Evolutionary conservation across 2,797 vertebrate species (phyloP), one percentile per base, ranked within the genome.

Genomic region (Bradypodion pumilum): DNA sequence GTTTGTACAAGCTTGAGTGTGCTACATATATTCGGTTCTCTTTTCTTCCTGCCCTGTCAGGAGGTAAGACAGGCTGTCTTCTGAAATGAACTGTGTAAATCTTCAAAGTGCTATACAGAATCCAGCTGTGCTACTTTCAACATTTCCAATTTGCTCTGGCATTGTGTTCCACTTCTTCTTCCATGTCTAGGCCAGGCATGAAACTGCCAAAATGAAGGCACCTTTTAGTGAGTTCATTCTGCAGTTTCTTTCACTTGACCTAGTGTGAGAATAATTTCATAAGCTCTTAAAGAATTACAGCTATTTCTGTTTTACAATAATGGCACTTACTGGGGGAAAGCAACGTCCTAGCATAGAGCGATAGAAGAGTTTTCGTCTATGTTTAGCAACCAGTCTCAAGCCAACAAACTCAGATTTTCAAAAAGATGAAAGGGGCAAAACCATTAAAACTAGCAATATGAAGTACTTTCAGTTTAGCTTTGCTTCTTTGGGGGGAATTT

Each of bases 261-360:
- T n/a, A n/a, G n/a, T n/a, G n/a, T n/a, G n/a, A n/a, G n/a, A n/a
- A n/a, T n/a, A 75, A 73, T 29, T 73, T 86, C 78, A 73, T 74
- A 83, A 40, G 27, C 81, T 52, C 83, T 89, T 84, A 52, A n/a
- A 89, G 46, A 85, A 42, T 85, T 94, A 90, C 78, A 89, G 87
- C 68, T 85, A 85, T 91, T 85, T 86, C 87, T 92, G 85, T 78
- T 90, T 88, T 83, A 82, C 80, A 89, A 93, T 95, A 96, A 96
- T 93, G 95, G 96, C 95, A 96, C 95, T 95, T 96, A 85, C 70
- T 94, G 87, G 70, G n/a, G 75, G 75, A 72, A 88, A 46, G n/a
- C 78, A 81, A 25, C 60, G 46, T 3, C 13, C 60, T 59, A 94
- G 94, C 94, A 95, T 93, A 73, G 62, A 81, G 74, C 83, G 32